Conservation (phyloP, 2,888 invertebrate genomes). For the Phortica okadai region DNA sequence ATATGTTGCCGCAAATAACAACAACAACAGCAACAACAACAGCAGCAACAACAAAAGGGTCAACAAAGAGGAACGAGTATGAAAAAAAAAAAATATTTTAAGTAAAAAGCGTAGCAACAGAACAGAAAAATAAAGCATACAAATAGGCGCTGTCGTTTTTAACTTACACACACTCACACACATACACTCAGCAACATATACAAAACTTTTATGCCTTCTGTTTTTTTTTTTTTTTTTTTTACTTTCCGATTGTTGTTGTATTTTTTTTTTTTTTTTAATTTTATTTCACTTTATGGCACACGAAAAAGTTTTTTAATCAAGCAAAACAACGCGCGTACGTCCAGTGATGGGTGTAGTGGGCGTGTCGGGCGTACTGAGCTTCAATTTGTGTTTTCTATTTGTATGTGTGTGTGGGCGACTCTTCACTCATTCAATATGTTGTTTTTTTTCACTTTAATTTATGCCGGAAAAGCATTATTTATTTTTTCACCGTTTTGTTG, state of each 20-base stretch:
- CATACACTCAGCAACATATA: constrained; percentile 17
- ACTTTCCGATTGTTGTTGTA: constrained; percentile 13
- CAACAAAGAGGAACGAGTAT: not conserved
- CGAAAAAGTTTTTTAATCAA: constrained; percentile 61
- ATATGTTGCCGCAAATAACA: constrained; percentile 52
- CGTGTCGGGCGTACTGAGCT: not conserved
- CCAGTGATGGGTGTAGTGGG: too few species aligned
- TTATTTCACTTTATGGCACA: not conserved
- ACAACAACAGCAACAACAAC: constrained; percentile 55
- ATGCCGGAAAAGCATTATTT: not conserved
- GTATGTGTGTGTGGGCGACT: not conserved
- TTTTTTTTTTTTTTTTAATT: constrained; percentile 23
- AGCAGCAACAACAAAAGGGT: not conserved
- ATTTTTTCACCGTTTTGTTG: not conserved
- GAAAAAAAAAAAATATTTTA: constrained; percentile 31
- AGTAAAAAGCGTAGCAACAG: too few species aligned
- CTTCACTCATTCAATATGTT: too few species aligned
- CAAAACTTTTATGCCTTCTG: not conserved
- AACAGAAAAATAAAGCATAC: constrained; percentile 7
- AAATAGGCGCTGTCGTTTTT: constrained; percentile 2
- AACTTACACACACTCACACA: not conserved
- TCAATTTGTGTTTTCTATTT: not conserved
- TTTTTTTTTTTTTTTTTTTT: not conserved
- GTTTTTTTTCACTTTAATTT: too few species aligned
- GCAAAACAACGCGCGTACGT: constrained; percentile 38